Percentiles rank a stretch among this genome's conserved stretches.
Conservation (phyloP, 2,888 invertebrate species). For the Chloroclysta siterata region DNA sequence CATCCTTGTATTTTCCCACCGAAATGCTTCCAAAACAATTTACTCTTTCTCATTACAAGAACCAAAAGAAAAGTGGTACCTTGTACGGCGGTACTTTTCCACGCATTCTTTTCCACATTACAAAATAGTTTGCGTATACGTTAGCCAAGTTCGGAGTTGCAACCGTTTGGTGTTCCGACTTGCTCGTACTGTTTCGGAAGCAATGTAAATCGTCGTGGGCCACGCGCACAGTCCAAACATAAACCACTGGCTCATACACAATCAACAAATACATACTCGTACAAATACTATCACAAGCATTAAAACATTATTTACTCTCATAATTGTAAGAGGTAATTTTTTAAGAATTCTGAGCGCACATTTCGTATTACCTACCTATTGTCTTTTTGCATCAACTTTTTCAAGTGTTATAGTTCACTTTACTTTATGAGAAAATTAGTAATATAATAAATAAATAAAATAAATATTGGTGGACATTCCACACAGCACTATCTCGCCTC, state of each 20-base stretch:
- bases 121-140: constrained; percentile 56
- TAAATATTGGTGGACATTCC: too few relatives aligned
- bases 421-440: too few relatives aligned
- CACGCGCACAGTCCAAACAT: constrained; percentile 39
- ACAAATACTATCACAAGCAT: too few relatives aligned
- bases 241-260: constrained; percentile 11
- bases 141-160: constrained; percentile 52
- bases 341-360: too few relatives aligned
- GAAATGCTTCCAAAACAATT: constrained; percentile 44
- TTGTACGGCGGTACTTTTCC: constrained; percentile 42
- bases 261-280: neutral
- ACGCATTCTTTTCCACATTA: constrained; percentile 56
- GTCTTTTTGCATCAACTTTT: too few relatives aligned
- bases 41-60: constrained; percentile 44
- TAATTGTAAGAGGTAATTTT: too few relatives aligned
- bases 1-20: constrained; percentile 39
- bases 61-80: constrained; percentile 40
- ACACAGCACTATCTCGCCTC: too few relatives aligned
- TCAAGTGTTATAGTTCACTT: too few relatives aligned
- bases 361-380: too few relatives aligned
- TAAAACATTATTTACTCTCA: too few relatives aligned
- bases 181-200: constrained; percentile 76
- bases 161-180: constrained; percentile 61
- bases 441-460: too few relatives aligned
- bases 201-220: constrained; percentile 79